Evolutionary conservation across 2,888 invertebrate genomes (phyloP).

Genomic region (Itoplectis maculator): DNA sequence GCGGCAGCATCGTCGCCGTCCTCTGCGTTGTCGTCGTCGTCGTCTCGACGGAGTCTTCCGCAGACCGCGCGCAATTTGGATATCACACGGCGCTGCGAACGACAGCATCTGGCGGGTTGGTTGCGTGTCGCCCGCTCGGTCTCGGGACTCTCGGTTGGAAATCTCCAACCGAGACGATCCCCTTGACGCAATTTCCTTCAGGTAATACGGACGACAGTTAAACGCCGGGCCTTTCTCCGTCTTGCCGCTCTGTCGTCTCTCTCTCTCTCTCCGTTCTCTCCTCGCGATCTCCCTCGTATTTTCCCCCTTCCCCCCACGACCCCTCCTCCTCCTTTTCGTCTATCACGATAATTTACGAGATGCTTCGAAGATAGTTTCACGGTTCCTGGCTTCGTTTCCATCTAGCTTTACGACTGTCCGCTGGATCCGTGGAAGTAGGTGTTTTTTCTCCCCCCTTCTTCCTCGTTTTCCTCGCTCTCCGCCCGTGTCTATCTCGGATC

Average conservation of each 20-base stretch:
- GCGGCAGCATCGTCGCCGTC: too few species aligned
- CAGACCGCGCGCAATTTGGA: constrained; percentile 63
- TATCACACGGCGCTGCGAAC: constrained; percentile 57
- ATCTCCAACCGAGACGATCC: constrained; percentile 57
- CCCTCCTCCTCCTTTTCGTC: constrained; percentile 58
- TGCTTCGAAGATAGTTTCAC: constrained; percentile 60
- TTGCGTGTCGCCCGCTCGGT: constrained; percentile 36
- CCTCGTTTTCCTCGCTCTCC: neutral
- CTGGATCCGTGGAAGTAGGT: neutral
- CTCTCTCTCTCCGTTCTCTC: constrained; percentile 13
- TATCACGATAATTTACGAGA: constrained; percentile 67
- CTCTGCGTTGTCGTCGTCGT: too few species aligned
- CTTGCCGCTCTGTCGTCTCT: constrained; percentile 23
- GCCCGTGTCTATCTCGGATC: neutral
- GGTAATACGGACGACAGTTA: constrained; percentile 68
- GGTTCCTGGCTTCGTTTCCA: constrained; percentile 53
- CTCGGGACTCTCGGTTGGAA: constrained; percentile 58
- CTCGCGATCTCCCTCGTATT: constrained; percentile 59
- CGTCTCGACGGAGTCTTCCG: constrained; percentile 8
- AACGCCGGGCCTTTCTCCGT: constrained; percentile 47
- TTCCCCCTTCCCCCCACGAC: constrained; percentile 63
- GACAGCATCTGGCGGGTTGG: constrained; percentile 59
- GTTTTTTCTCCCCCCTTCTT: constrained; percentile 2
- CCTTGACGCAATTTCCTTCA: constrained; percentile 69
- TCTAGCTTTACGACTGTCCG: constrained; percentile 43